Conservation (phyloP, 2,113 vertebrate genomes). For the Danio rerio region DNA sequence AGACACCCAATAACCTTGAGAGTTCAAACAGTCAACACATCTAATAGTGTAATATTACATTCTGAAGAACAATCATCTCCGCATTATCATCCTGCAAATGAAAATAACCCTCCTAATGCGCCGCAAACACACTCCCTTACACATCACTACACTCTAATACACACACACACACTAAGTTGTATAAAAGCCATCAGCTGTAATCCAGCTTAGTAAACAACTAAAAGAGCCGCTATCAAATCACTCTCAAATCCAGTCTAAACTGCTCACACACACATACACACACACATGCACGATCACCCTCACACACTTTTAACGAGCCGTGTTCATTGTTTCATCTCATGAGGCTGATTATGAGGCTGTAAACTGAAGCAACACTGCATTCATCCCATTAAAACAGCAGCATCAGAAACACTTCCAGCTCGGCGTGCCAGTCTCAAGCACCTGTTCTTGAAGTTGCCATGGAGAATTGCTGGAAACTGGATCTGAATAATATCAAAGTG, state of each 20-base stretch:
- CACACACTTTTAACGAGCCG: slow-evolving; percentile 28
- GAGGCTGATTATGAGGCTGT: neutral
- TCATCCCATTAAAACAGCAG: slow-evolving; percentile 9
- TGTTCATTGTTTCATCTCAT: slow-evolving; percentile 22
- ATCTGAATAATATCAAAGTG: neutral
- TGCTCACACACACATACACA: slow-evolving; percentile 30
- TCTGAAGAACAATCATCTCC: slow-evolving; percentile 27
- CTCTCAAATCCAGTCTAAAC: slow-evolving; percentile 46
- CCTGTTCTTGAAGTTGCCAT: slow-evolving; percentile 33
- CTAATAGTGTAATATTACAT: slow-evolving; percentile 7
- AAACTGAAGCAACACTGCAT: slow-evolving; percentile 6
- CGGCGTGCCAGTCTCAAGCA: neutral
- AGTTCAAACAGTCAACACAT: neutral
- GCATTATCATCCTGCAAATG: slow-evolving; percentile 13
- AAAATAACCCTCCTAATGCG: slow-evolving; percentile 39
- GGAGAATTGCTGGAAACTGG: slow-evolving; percentile 45
- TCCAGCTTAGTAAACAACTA: slow-evolving; percentile 56
- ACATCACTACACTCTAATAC: slow-evolving; percentile 15
- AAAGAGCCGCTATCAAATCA: slow-evolving; percentile 51
- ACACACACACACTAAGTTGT: slow-evolving; percentile 27
- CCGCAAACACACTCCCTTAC: slow-evolving; percentile 22
- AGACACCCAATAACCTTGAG: neutral
- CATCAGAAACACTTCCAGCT: neutral
- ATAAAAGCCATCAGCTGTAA: slow-evolving; percentile 50
- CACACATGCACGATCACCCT: slow-evolving; percentile 36